phyloP scores from a whole-genome alignment of 2,888 invertebrate species.

The Priocnemis perturbator region DNA sequence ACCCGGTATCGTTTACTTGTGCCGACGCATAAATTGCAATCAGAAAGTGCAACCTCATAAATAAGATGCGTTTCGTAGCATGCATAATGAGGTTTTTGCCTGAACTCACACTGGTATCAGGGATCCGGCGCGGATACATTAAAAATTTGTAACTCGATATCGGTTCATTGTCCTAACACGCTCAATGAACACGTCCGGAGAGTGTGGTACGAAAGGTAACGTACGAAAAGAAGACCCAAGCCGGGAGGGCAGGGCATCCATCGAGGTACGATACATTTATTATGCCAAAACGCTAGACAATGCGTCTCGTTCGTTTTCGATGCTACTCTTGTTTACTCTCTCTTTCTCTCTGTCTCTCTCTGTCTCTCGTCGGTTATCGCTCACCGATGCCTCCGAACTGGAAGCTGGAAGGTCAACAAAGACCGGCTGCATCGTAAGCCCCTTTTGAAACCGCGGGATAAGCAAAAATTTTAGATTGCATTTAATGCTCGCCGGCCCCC shows the following conservation, averaged over 20 bases:
- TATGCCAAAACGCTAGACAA: conserved; percentile 44
- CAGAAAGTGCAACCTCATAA: conserved; percentile 20
- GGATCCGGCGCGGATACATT: conserved; percentile 47
- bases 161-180: conserved; percentile 43
- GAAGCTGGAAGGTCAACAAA: conserved; percentile 8
- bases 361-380: background rate
- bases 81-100: conserved; percentile 37
- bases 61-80: conserved; percentile 31
- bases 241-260: background rate
- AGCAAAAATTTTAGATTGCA: background rate
- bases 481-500: too few relatives aligned
- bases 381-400: background rate
- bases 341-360: background rate
- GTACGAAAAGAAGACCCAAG: background rate
- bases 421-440: background rate
- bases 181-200: background rate
- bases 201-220: too few relatives aligned
- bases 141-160: conserved; percentile 55
- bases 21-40: conserved; percentile 30
- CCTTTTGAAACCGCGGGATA: background rate
- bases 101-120: conserved; percentile 35
- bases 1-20: too few relatives aligned
- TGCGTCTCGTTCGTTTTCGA: conserved; percentile 9
- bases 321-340: conserved; percentile 12
- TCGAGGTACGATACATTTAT: conserved; percentile 36